Conservation (phyloP, 2,888 invertebrate genomes). For the Tinea pellionella region DNA sequence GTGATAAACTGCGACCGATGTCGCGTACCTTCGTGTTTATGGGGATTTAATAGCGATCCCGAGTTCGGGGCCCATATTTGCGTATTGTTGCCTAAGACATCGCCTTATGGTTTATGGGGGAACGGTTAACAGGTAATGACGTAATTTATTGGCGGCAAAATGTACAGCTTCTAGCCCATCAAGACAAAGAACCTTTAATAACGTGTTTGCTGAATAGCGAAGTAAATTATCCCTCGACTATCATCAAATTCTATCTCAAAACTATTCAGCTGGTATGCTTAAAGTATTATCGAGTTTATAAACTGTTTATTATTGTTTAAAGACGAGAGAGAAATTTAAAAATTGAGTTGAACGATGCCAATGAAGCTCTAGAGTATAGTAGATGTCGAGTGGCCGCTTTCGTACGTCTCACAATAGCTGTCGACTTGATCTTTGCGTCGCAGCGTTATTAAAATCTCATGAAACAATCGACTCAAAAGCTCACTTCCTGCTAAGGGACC, state of each 20-base stretch:
- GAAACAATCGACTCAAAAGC: conserved; percentile 67
- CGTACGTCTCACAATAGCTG: conserved; percentile 62
- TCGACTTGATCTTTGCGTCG: conserved; percentile 62
- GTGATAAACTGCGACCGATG: conserved; percentile 44
- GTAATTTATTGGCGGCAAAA: conserved; percentile 59
- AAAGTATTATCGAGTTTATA: not conserved
- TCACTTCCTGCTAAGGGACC: conserved; percentile 46
- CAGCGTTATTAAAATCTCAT: conserved; percentile 69
- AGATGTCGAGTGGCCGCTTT: conserved; percentile 34
- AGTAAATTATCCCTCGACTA: conserved; percentile 8
- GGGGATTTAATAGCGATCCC: conserved; percentile 44
- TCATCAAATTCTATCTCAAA: not conserved
- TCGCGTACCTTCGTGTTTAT: conserved; percentile 38
- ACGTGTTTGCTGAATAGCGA: not conserved
- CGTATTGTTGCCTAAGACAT: conserved; percentile 57
- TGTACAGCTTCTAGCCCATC: conserved; percentile 16
- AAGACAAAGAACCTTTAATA: conserved; percentile 15
- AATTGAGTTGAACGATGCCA: conserved; percentile 8
- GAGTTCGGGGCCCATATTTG: conserved; percentile 36
- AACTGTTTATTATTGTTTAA: not conserved
- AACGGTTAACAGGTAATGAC: conserved; percentile 57
- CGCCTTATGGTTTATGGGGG: conserved; percentile 26
- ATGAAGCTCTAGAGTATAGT: conserved; percentile 7
- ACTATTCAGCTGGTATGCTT: not conserved
- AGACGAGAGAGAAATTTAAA: not conserved